Percentiles rank a stretch among this genome's conserved stretches.
Conservation (phyloP, 1,140 invertebrate species). For the Drosophila asahinai region DNA sequence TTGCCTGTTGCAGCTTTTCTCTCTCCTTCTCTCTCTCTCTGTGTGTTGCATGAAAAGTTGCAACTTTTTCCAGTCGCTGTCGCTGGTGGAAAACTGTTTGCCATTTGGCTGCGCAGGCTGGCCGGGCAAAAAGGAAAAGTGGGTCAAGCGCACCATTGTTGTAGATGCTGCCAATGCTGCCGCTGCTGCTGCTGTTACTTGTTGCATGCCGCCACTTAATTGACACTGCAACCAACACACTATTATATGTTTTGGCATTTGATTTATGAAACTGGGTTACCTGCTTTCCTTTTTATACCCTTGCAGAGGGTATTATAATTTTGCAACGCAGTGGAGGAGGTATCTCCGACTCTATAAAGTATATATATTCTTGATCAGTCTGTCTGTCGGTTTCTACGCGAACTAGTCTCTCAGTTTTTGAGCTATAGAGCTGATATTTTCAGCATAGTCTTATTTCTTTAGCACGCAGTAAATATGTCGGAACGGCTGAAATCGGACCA, state of each 20-base stretch:
- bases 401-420: too few relatives aligned
- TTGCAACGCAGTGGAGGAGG: too few relatives aligned
- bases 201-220: slow-evolving; percentile 70
- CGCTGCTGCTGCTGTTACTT: slow-evolving; percentile 57
- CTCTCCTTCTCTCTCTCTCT: slow-evolving; percentile 1
- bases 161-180: slow-evolving; percentile 32
- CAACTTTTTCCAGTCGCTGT: slow-evolving; percentile 75
- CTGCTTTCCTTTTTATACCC: slow-evolving; percentile 55
- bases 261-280: slow-evolving; percentile 63
- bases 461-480: too few relatives aligned
- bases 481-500: too few relatives aligned
- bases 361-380: too few relatives aligned
- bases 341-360: too few relatives aligned
- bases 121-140: slow-evolving; percentile 79
- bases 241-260: slow-evolving; percentile 45
- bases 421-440: too few relatives aligned
- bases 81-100: slow-evolving; percentile 75
- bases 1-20: slow-evolving; percentile 49
- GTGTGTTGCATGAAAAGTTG: slow-evolving; percentile 76
- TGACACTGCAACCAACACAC: slow-evolving; percentile 46
- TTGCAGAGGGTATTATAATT: too few relatives aligned
- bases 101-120: slow-evolving; percentile 52
- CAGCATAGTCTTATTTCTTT: too few relatives aligned
- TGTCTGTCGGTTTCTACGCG: too few relatives aligned
- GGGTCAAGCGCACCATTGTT: slow-evolving; percentile 83